Evolutionary conservation across 1,140 invertebrate species (phyloP), one percentile per base, ranked within the genome.

Genomic region (Drosophila subpulchrella): DNA sequence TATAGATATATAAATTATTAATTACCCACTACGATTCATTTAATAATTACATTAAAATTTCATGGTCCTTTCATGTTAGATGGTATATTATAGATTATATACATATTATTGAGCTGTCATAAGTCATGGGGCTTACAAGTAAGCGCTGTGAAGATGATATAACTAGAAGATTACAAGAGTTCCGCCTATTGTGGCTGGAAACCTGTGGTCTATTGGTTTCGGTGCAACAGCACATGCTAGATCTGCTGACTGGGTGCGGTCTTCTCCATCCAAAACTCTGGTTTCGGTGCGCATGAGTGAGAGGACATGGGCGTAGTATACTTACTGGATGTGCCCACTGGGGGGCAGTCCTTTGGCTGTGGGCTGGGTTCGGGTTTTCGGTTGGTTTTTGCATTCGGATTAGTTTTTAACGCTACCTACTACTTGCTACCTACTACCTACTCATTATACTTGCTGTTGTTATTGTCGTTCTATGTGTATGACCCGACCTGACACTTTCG

Each of bases 401-500:
- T 46, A 68, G 27, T 48, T 71, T 17, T 44, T 27, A 71, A 39
- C 46, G 60, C 46, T 63, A 62, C 46, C 20, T 65, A 62, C 57
- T 54, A 70, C 66, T 66, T 68, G 36, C 68, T 32, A 34, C 32
- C 32, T 34, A 34, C 32, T 10, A 34, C 7, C 32, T 65, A 66
- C 58, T 65, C 34, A 47, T 50, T 65, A 70, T 57, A 71, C 66
- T 71, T 71, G 47, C 70, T 73, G 70, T 60, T 73, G 70, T 70
- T 70, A 71, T 71, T 42, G 44, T 67, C 66, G 61, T 71, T 58
- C 38, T 36, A 58, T 68, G 66, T 72, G 68, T 72, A 88, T 86
- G 83, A 83, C 75, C 84, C 84, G 84, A 82, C 84, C 81, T 88
- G 83, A 88, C 79, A 89, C 84, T 88, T 72, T 83, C 84, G 83